Percentiles rank a stretch among this genome's conserved stretches.
Evolutionary conservation across 64 coral and sea anemone species (phyloP).

Genomic region (Stylophora pistillata): DNA sequence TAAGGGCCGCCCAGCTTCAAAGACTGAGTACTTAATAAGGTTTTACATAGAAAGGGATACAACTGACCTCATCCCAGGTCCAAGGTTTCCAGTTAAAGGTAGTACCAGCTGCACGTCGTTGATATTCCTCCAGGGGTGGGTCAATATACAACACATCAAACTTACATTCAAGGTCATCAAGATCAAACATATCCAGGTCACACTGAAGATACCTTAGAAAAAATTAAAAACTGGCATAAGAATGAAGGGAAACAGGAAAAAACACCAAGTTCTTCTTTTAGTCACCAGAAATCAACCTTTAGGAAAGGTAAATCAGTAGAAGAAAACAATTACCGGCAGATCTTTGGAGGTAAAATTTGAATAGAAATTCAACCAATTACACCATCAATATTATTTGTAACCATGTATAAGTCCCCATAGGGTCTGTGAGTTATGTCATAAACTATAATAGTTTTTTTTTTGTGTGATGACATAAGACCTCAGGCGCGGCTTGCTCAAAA

Average conservation of each 20-base stretch:
- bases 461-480: too few species aligned
- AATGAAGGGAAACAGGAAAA: neutral
- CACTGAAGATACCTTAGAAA: conserved; percentile 87
- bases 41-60: neutral
- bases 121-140: conserved; percentile 97
- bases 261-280: neutral
- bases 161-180: conserved; percentile 92
- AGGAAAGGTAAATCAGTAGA: too few species aligned
- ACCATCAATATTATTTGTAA: too few species aligned
- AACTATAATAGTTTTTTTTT: too few species aligned
- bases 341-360: too few species aligned
- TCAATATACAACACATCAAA: conserved; percentile 98
- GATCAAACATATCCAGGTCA: conserved; percentile 79
- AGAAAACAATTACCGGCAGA: too few species aligned
- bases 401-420: too few species aligned
- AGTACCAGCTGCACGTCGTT: conserved; percentile 80
- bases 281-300: neutral
- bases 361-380: too few species aligned
- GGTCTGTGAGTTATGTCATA: too few species aligned
- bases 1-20: too few species aligned
- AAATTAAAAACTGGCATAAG: neutral
- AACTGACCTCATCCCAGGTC: conserved; percentile 93
- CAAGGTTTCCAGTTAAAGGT: conserved; percentile 94
- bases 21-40: too few species aligned
- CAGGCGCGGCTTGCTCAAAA: too few species aligned